A percentile compares a stretch with the other conserved stretches of the same genome.
phyloP scores from a whole-genome alignment of 2,888 invertebrate species.

The Smittia aterrima region DNA sequence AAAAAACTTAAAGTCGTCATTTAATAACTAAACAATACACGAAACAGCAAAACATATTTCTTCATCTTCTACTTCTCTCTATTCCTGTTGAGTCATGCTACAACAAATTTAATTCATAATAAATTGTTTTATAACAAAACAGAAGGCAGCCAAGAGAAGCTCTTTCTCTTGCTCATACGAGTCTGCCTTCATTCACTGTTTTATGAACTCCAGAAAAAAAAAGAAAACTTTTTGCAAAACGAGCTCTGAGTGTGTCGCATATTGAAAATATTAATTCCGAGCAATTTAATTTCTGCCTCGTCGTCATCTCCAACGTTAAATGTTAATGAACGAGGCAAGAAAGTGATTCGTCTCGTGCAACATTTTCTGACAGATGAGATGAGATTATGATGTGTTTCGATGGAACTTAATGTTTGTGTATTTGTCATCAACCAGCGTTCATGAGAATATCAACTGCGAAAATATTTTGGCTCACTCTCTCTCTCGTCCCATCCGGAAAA shows the following conservation, averaged over 20 bases:
- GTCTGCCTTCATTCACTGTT: not conserved
- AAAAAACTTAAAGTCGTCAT: not conserved
- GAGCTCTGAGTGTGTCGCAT: constrained; percentile 19
- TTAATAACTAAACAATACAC: constrained; percentile 2
- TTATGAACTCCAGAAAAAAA: constrained; percentile 26
- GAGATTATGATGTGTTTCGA: constrained; percentile 21
- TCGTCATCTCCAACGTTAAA: not conserved
- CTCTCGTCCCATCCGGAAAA: too few species aligned
- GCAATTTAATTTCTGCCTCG: constrained; percentile 33
- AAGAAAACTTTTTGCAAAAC: not conserved
- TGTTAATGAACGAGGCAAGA: constrained; percentile 3
- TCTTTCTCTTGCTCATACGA: too few species aligned
- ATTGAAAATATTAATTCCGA: constrained; percentile 38
- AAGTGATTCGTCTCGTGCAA: not conserved
- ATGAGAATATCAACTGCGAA: too few species aligned
- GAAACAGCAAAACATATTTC: not conserved
- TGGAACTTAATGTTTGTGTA: constrained; percentile 9
- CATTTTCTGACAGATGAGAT: constrained; percentile 25
- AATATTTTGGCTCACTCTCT: too few species aligned
- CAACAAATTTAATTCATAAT: constrained; percentile 21
- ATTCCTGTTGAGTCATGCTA: not conserved
- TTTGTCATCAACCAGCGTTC: constrained; percentile 12
- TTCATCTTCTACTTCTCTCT: not conserved
- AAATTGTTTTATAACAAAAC: constrained; percentile 34
- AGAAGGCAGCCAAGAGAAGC: constrained; percentile 3